Evolutionary conservation across 1,140 invertebrate genomes (phyloP), one percentile per base, ranked within the genome.

Genomic region (Pissodes strobi): DNA sequence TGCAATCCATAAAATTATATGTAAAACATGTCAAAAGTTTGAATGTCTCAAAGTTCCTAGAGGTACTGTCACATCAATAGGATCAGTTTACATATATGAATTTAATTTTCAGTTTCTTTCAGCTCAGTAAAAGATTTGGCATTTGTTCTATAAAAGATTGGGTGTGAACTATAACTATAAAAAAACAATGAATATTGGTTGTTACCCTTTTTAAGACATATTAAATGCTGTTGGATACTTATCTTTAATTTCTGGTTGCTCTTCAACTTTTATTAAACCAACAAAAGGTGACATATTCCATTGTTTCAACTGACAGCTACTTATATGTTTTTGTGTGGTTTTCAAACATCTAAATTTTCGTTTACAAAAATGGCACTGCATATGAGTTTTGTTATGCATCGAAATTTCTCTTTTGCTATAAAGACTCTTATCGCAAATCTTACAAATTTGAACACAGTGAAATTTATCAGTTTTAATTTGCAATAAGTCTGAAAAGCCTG

Each of bases 311-410:
- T n/a, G 3, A 17, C 38, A 41, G 2, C 4, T 4, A n/a, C 4
- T 41, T 17, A n/a, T 37, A 27, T 62, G 59, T 4, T 37, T 18
- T 10, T 55, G 49, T 6, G 60, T 34, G n/a, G 17, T 23, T 10
- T 25, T 45, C 8, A 63, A 51, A 43, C 45, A 51, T 12, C 4
- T 12, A 22, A 65, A 65, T 41, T 27, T 59, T 37, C 52, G 58
- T 19, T 59, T 51, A 34, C 63, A 65, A 18, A 59, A 25, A 22
- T 15, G 9, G 22, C 63, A 65, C 13, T 23, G 17, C 55, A 59
- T 65, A 19, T 65, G 63, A 13, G 23, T 48, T 22, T 59, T 58
- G 22, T 21, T 59, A 21, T 65, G 63, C 2, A 6, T 25, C 21
- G 3, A 18, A 27, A 34, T 13, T 22, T 52, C 46, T 10, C 39